Conservation (phyloP, 2,888 invertebrate species). For the Epinotia brunnichana region DNA sequence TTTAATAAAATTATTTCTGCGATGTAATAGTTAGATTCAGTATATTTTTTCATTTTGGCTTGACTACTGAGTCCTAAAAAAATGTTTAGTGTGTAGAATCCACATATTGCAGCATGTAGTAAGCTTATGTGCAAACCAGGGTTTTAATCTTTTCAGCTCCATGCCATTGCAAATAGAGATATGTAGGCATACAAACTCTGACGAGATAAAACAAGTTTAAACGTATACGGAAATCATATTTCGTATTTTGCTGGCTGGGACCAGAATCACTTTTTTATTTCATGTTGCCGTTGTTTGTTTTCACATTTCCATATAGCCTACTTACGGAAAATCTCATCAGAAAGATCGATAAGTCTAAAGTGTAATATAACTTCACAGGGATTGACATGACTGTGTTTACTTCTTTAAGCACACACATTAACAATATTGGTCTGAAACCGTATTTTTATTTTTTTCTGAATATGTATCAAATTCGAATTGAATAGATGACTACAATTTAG, state of each 20-base stretch:
- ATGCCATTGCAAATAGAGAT: neutral
- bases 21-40: too few species aligned
- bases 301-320: constrained; percentile 30
- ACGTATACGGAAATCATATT: constrained; percentile 18
- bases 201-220: constrained; percentile 31
- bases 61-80: neutral
- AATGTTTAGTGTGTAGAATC: neutral
- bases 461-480: too few species aligned
- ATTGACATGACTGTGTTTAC: constrained; percentile 2
- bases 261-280: constrained; percentile 29
- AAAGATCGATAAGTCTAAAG: constrained; percentile 19
- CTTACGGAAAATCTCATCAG: constrained; percentile 27
- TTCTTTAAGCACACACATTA: constrained; percentile 10
- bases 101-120: neutral
- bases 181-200: constrained; percentile 1
- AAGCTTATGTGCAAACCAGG: neutral
- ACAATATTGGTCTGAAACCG: neutral
- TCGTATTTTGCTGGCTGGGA: constrained; percentile 19
- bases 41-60: neutral
- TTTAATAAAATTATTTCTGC: too few species aligned
- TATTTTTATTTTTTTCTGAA: neutral
- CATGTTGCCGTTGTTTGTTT: constrained; percentile 25
- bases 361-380: constrained; percentile 36
- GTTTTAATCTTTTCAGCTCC: constrained; percentile 3
- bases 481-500: too few species aligned